phyloP scores from a whole-genome alignment of 2,113 vertebrate species.

The Hippocampus abdominalis region DNA sequence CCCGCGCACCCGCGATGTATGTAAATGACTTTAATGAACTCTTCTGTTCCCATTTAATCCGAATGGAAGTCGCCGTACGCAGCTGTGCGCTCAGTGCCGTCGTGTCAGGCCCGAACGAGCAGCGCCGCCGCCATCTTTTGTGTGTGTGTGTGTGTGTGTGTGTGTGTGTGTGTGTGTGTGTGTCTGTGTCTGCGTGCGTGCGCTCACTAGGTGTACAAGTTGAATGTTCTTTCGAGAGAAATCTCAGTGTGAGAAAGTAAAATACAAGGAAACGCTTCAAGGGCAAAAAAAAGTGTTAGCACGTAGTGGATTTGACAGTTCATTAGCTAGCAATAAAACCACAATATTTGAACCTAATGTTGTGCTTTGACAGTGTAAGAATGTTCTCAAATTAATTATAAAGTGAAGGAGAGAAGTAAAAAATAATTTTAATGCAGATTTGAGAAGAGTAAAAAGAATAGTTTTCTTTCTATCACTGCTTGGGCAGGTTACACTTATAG shows the following conservation, averaged over 20 bases:
- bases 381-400: too few relatives aligned
- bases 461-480: too few relatives aligned
- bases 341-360: not conserved
- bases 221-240: constrained; percentile 55
- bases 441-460: too few relatives aligned
- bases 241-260: constrained; percentile 26
- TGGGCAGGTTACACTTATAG: too few relatives aligned
- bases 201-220: constrained; percentile 19
- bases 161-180: constrained; percentile 1
- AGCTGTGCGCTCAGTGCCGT: constrained; percentile 40
- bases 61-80: constrained; percentile 62
- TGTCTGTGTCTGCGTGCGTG: constrained; percentile 21
- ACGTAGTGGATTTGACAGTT: not conserved
- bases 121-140: constrained; percentile 19
- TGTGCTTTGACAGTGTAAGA: too few relatives aligned
- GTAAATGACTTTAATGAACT: constrained; percentile 73
- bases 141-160: constrained; percentile 16
- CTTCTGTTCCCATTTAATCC: constrained; percentile 72
- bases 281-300: not conserved
- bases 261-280: not conserved
- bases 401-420: too few relatives aligned
- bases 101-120: constrained; percentile 43
- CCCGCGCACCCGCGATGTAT: constrained; percentile 57
- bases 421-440: too few relatives aligned
- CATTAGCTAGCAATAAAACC: not conserved